Conservation (phyloP, 2,888 invertebrate genomes). For the Pheosia tremula region DNA sequence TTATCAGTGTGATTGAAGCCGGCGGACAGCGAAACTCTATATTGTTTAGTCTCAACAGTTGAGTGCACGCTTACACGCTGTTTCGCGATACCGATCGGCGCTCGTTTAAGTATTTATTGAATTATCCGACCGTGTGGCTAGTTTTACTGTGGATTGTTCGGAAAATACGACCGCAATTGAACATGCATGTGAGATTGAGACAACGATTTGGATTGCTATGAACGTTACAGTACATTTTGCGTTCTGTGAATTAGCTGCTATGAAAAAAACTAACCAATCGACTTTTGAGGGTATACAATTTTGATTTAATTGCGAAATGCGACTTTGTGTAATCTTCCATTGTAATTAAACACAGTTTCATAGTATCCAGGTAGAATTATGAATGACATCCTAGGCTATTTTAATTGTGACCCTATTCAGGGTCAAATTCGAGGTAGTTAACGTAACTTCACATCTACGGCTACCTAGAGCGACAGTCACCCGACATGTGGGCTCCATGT, state of each 20-base stretch:
- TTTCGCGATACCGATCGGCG: conserved; percentile 54
- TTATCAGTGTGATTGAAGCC: conserved; percentile 62
- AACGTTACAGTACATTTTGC: not conserved
- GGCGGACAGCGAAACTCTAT: conserved; percentile 43
- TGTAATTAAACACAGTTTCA: not conserved
- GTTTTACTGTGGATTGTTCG: conserved; percentile 38
- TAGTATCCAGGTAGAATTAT: not conserved
- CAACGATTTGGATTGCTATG: not conserved
- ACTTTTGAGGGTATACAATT: not conserved
- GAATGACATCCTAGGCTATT: too few relatives aligned
- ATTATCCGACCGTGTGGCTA: conserved; percentile 50
- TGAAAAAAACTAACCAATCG: not conserved
- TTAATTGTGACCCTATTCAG: too few relatives aligned
- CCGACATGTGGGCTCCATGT: too few relatives aligned
- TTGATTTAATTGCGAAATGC: not conserved
- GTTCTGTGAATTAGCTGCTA: not conserved
- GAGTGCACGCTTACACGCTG: conserved; percentile 57
- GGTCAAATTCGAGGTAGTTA: too few relatives aligned
- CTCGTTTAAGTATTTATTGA: conserved; percentile 47
- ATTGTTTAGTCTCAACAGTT: conserved; percentile 49
- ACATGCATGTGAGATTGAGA: conserved; percentile 18
- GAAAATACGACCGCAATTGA: conserved; percentile 16
- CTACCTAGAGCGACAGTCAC: too few relatives aligned
- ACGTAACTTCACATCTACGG: too few relatives aligned
- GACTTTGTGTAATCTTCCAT: not conserved